Evolutionary conservation across 1,140 invertebrate species (phyloP), one percentile per base, ranked within the genome.

Genomic region (Trichonephila clavipes): DNA sequence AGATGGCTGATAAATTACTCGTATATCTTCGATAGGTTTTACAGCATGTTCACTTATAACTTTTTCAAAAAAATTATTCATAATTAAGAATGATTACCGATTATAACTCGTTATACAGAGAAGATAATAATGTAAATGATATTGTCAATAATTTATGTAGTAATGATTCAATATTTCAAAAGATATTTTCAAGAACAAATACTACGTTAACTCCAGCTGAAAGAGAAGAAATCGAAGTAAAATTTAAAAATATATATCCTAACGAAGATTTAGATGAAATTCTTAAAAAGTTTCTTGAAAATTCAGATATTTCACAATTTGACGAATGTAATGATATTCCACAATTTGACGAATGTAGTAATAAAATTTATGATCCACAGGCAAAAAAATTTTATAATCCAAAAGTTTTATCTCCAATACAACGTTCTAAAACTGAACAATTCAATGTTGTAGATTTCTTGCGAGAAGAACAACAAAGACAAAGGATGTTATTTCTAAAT

Each of bases 341-440:
- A n/a, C n/a, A n/a, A n/a, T n/a, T n/a, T 12, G 18, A 34, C n/a
- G n/a, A 21, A 61, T 83, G 81, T 51, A 86, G 59, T 86, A 14
- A 7, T 24, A 19, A 8, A 6, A 86, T 86, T 86, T 86, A 59
- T 61, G 83, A 86, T 86, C 83, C 83, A 21, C 10, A 86, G 24
- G 1, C n/a, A 18, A 62, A 24, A 59, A 86, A 86, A 62, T 86
- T 24, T 86, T 86, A 86, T 34, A 86, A 86, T 86, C 83, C 83
- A 86, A 86, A 86, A 61, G 28, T 86, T 19, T 61, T 62, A 86
- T 7, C 44, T 21, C n/a, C 83, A 7, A 24, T 59, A 21, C n/a
- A 86, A 62, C 18, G 28, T 59, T 1, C 12, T 40, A 59, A 61
- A 59, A 14, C 18, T 19, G 83, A 82, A 40, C 14, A 58, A 21